Evolutionary conservation across 1,140 invertebrate species (phyloP).

Genomic region (Hetaerina americana): DNA sequence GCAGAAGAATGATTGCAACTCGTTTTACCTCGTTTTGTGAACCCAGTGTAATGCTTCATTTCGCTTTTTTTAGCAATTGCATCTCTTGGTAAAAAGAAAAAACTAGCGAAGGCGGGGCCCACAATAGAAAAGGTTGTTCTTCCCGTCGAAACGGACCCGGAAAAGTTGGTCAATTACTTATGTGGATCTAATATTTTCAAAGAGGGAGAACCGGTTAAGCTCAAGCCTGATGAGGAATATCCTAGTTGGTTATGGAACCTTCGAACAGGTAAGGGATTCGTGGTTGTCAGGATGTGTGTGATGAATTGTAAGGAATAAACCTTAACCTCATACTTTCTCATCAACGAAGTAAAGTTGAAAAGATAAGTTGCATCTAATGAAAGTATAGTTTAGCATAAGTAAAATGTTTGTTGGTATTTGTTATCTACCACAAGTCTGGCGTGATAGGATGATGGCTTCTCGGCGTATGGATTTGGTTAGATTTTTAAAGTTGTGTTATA

Average conservation of each 20-base stretch:
- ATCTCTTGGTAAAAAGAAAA: constrained; percentile 31
- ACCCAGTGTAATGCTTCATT: too few relatives aligned
- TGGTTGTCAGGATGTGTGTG: too few relatives aligned
- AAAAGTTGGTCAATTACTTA: constrained; percentile 63
- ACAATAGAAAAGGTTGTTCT: constrained; percentile 54
- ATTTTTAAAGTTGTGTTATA: too few relatives aligned
- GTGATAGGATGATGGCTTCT: too few relatives aligned
- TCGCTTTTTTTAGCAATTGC: not conserved
- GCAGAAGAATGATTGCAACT: too few relatives aligned
- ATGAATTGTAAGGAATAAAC: too few relatives aligned
- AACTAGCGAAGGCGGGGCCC: constrained; percentile 37
- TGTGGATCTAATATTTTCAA: constrained; percentile 75
- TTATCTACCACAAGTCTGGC: too few relatives aligned
- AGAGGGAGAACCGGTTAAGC: constrained; percentile 62
- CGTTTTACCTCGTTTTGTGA: too few relatives aligned
- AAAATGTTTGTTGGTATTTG: too few relatives aligned
- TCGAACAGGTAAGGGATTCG: constrained; percentile 33
- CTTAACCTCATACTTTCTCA: too few relatives aligned
- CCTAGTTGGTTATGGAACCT: constrained; percentile 86
- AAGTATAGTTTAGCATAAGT: not conserved
- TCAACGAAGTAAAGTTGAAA: not conserved
- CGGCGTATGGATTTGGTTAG: too few relatives aligned
- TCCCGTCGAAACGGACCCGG: constrained; percentile 73
- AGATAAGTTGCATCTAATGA: not conserved
- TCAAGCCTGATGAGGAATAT: constrained; percentile 78